Evolutionary conservation across 2,113 vertebrate genomes (phyloP).

Genomic region (Alces alces): DNA sequence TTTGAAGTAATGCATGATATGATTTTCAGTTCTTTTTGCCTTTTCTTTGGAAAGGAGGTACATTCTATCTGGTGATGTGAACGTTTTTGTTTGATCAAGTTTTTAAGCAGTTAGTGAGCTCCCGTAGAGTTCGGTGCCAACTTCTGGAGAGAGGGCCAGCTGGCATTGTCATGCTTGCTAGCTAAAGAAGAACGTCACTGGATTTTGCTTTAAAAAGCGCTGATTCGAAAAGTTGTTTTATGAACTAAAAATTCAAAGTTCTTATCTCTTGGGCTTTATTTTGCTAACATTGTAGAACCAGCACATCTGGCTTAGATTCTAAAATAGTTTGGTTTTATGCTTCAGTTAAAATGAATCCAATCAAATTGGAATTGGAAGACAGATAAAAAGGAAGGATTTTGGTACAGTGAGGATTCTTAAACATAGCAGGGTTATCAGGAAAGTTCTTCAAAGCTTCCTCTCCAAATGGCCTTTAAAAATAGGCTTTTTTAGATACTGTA

Average conservation of each 20-base stretch:
- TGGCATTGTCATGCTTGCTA: background rate
- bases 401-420: background rate
- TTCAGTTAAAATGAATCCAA: constrained; percentile 59
- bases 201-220: constrained; percentile 17
- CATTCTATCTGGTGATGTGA: background rate
- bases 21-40: background rate
- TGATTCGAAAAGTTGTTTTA: constrained; percentile 36
- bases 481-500: background rate
- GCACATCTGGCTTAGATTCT: constrained; percentile 67
- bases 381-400: constrained; percentile 40
- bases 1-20: background rate
- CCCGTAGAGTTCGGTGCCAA: background rate
- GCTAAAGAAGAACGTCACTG: background rate
- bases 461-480: background rate
- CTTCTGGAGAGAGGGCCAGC: background rate
- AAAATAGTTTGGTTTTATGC: constrained; percentile 59
- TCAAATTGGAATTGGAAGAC: constrained; percentile 55
- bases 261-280: constrained; percentile 58
- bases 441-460: background rate
- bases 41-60: background rate
- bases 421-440: background rate
- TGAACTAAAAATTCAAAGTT: constrained; percentile 29
- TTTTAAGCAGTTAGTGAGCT: background rate
- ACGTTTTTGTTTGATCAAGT: background rate
- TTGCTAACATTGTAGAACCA: constrained; percentile 56